Base-by-base conservation (phyloP, 2,113 vertebrate species). In the Tamias sibiricus region DNA sequence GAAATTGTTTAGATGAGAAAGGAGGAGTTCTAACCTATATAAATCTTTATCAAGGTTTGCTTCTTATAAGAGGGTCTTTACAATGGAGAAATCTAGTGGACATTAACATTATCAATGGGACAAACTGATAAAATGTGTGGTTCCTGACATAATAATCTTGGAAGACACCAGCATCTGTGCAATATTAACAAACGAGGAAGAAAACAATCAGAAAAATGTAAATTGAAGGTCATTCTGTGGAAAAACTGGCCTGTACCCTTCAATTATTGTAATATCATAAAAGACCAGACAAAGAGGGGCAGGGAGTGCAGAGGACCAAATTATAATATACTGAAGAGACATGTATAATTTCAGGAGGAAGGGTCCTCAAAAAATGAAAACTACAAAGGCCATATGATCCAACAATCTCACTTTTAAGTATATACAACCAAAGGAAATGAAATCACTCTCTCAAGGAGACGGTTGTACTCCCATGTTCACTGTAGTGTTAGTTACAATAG, bases 141-240 rank as follows among this genome's bases (percentile, higher is more conserved):
- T 32, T 52, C 54, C 44, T 87, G 69, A 49, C 17, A 81, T 85
- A 66, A 47, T 71, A 57, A 59, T 6, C 20, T 68, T 90, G 69
- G 47, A 88, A 20, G 72, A 22, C 11, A 49, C 54, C 32, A 54
- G 19, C 16, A n/a, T 10, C 13, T 59, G 40, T 44, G 32, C 52
- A 81, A 64, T 52, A 79, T 8, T 52, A 77, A 96, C 30, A 72
- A 89, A 66, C 64, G 71, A n/a, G 24, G 32, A 54, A 93, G 75
- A 88, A n/a, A 92, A 76, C 4, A 42, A 69, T 79, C 49, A 94
- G 11, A 42, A 42, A 94, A 69, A 80, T 79, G n/a, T 77, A 91
- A 91, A 91, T 74, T 47, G 24, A 91, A 91, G 4, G 35, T 90
- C 13, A 68, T 49, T 93, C 16, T 72, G 28, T 26, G 81, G 68